phyloP scores from a whole-genome alignment of 1,140 invertebrate species.

The Bradysia coprophila region DNA sequence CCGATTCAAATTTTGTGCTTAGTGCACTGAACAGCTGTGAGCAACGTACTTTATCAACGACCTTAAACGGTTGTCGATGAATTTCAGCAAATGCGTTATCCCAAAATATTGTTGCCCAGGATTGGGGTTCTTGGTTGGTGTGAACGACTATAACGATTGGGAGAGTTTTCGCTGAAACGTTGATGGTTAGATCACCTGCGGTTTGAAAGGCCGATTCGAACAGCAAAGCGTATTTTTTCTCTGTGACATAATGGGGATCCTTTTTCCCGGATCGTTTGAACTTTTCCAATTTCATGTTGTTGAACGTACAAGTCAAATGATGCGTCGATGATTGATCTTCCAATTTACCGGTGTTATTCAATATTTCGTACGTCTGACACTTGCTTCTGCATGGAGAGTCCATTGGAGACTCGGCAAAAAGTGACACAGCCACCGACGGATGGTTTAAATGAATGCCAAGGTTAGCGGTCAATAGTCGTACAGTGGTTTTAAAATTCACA shows the following conservation, averaged over 20 bases:
- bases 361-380: slow-evolving; percentile 41
- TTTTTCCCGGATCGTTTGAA: slow-evolving; percentile 78
- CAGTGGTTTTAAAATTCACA: slow-evolving; percentile 58
- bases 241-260: slow-evolving; percentile 82
- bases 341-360: slow-evolving; percentile 84
- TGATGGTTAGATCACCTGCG: not conserved
- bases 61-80: slow-evolving; percentile 63
- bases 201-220: slow-evolving; percentile 1
- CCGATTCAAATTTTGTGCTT: slow-evolving; percentile 64
- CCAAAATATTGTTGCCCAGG: slow-evolving; percentile 87
- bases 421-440: slow-evolving; percentile 41
- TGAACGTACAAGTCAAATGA: slow-evolving; percentile 31
- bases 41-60: slow-evolving; percentile 74
- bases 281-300: slow-evolving; percentile 76
- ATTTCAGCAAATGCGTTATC: slow-evolving; percentile 86
- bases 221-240: slow-evolving; percentile 82
- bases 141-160: slow-evolving; percentile 91
- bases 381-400: not conserved
- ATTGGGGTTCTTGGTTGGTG: slow-evolving; percentile 87
- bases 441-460: slow-evolving; percentile 86
- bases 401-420: not conserved
- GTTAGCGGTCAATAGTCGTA: slow-evolving; percentile 72
- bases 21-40: slow-evolving; percentile 65
- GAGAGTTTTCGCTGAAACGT: slow-evolving; percentile 75
- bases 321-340: slow-evolving; percentile 63